A percentile compares a stretch with the other conserved stretches of the same genome.
These are phyloP conservation scores for Astyanax mexicanus DNA, from an alignment of 2,797 vertebrate genomes.

Conservation along the genomic window DNA sequence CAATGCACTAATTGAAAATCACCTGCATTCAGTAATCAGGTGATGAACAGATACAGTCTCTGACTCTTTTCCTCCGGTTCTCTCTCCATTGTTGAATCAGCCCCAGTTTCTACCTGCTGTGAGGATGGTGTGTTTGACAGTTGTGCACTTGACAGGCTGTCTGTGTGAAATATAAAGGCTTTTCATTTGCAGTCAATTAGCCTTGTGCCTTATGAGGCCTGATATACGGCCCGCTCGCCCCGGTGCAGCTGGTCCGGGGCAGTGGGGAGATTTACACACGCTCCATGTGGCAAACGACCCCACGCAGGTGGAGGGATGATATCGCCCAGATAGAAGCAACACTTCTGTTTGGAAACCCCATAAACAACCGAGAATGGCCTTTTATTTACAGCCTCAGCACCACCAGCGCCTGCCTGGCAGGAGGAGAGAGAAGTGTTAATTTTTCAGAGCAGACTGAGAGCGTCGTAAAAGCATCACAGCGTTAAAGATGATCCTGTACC, in stretches of 20 bases:
- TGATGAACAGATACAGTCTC: neutral
- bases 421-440: neutral
- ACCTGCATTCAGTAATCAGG: neutral
- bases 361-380: neutral
- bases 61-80: no score
- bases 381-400: neutral
- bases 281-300: neutral
- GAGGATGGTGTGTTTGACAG: neutral
- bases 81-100: no score
- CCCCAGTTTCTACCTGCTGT: no score
- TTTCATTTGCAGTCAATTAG: neutral
- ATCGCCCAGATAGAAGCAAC: neutral
- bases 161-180: constrained; percentile 15
- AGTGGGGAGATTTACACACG: constrained; percentile 7
- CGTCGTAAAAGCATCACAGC: neutral
- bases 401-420: neutral
- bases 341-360: neutral
- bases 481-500: constrained; percentile 12
- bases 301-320: neutral
- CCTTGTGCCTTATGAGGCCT: neutral
- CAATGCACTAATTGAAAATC: neutral
- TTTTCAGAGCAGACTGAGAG: neutral
- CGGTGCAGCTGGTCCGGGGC: neutral
- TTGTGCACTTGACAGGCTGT: neutral
- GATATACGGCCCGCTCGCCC: neutral